A percentile compares a stretch with the other conserved stretches of the same genome.
phyloP scores from a whole-genome alignment of 2,113 vertebrate species.

The Xenopus borealis region DNA sequence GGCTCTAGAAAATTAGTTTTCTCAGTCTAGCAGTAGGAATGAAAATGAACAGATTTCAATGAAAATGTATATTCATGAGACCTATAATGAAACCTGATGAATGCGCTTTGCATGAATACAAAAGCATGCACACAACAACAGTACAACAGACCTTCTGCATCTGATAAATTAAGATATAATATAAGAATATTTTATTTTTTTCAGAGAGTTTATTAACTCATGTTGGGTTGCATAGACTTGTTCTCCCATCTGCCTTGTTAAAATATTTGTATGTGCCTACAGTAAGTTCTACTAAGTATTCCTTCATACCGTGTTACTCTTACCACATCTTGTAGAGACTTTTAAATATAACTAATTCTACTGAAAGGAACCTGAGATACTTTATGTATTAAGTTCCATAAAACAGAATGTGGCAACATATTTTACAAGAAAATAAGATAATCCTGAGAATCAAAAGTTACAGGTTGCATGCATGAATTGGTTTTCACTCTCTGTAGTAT shows the following conservation, averaged over 20 bases:
- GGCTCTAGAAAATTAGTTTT: constrained; percentile 27
- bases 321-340: no score
- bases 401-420: neutral
- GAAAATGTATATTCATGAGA: neutral
- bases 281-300: no score
- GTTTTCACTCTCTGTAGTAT: constrained; percentile 12
- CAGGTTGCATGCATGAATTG: constrained; percentile 12
- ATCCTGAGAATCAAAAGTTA: constrained; percentile 24
- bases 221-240: no score
- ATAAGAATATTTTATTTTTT: no score
- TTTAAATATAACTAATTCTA: no score
- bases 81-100: constrained; percentile 21
- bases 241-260: no score
- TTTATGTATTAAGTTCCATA: neutral
- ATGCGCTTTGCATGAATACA: constrained; percentile 20
- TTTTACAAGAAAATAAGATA: constrained; percentile 9
- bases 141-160: constrained; percentile 15
- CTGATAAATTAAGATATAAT: no score
- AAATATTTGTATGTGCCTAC: no score
- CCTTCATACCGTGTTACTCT: no score
- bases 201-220: no score
- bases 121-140: neutral
- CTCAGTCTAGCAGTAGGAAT: constrained; percentile 20
- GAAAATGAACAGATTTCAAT: constrained; percentile 24
- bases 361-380: no score